Evolutionary conservation across 2,113 vertebrate species (phyloP), one percentile per base, ranked within the genome.

Genomic region (Gallinago paraguaiae): DNA sequence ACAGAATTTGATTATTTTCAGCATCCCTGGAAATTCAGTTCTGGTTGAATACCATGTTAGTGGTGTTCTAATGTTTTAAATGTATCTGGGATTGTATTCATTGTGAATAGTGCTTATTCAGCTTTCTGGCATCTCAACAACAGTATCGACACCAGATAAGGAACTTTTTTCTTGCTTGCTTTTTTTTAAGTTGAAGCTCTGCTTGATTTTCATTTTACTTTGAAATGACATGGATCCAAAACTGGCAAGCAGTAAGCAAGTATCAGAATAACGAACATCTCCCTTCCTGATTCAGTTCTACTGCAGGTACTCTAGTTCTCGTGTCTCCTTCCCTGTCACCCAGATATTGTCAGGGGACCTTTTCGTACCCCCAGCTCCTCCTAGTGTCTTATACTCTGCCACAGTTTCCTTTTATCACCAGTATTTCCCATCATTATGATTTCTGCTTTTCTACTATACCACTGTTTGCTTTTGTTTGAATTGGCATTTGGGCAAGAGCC

Each of bases 1-100:
- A 78, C 33, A 64, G 46, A 77, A 91, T 82, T 91, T 53, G 54
- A 27, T 92, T 94, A 65, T 86, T 96, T 90, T 86, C 82, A 96
- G 14, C 35, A 81, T 86, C 18, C 11, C 56, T 46, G 35, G 51
- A 80, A 81, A 90, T 83, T 86, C 33, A 35, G 0, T 95, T 94
- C 63, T 69, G 48, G 6, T 87, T 91, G 61, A 87, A 56, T 61
- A 68, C n/a, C 1, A 2, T 27, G 46, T 43, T 87, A 59, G 41
- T 74, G 35, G 22, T 90, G n/a, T 67, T 81, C 31, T 65, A 30
- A 65, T 68, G 60, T 71, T 91, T 76, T 89, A 86, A 84, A 76
- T 17, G 7, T 48, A 61, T 3, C 33, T 67, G 46, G 48, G 16
- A 13, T 22, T 68, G 33, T 43, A 15, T 75, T 91, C 51, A 28